Percentiles rank a stretch among this genome's conserved stretches.
These are phyloP conservation scores for Ameiurus melas DNA, from an alignment of 2,113 vertebrate genomes.

Conservation along the genomic window DNA sequence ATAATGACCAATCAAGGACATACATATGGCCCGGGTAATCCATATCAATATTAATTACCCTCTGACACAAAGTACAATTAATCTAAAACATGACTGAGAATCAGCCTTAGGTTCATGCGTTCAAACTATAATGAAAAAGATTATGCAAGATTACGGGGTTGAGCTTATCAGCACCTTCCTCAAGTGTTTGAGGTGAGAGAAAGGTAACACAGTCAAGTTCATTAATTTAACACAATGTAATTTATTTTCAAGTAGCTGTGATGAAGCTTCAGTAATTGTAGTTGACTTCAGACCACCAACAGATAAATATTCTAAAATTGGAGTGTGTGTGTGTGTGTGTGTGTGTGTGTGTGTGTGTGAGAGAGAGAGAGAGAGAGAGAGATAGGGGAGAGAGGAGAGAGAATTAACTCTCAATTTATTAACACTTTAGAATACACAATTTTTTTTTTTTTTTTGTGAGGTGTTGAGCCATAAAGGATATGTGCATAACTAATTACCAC, in stretches of 20 bases:
- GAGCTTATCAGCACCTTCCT: slow-evolving; percentile 51
- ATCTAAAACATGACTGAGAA: slow-evolving; percentile 65
- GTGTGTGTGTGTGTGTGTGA: too few relatives aligned
- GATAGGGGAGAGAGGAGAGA: slow-evolving; percentile 2
- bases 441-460: too few relatives aligned
- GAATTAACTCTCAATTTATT: slow-evolving; percentile 65
- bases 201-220: slow-evolving; percentile 51
- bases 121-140: slow-evolving; percentile 48
- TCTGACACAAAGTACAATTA: slow-evolving; percentile 64
- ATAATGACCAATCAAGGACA: slow-evolving; percentile 62
- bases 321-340: background rate
- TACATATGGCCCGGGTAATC: slow-evolving; percentile 65
- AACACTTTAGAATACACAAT: slow-evolving; percentile 67
- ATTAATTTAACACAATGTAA: slow-evolving; percentile 61
- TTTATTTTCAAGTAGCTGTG: slow-evolving; percentile 54
- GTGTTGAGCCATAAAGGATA: slow-evolving; percentile 59
- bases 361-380: too few relatives aligned
- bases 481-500: slow-evolving; percentile 46
- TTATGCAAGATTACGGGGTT: slow-evolving; percentile 51
- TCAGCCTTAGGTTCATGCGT: slow-evolving; percentile 52
- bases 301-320: slow-evolving; percentile 47
- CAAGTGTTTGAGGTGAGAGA: slow-evolving; percentile 31
- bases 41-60: slow-evolving; percentile 69
- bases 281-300: slow-evolving; percentile 59
- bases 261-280: slow-evolving; percentile 55